Percentiles rank a stretch among this genome's conserved stretches.
Evolutionary conservation across 2,797 vertebrate genomes (phyloP).

Genomic region (Eulemur albifrons): DNA sequence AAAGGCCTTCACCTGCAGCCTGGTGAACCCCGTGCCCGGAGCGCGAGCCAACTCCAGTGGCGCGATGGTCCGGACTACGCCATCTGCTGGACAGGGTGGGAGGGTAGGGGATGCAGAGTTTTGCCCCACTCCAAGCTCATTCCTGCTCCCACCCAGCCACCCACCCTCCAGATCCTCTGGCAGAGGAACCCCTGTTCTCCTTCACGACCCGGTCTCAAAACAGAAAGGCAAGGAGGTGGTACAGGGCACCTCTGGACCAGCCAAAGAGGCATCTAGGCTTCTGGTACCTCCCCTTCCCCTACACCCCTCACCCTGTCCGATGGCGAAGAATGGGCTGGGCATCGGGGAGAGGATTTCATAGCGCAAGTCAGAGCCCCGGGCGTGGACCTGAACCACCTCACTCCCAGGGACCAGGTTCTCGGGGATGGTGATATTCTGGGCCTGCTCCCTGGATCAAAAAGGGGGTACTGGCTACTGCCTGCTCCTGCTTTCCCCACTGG

Average conservation of each 20-base stretch:
- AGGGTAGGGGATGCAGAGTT: fast-evolving
- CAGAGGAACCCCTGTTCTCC: fast-evolving
- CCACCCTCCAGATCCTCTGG: fast-evolving
- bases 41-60: slow-evolving; percentile 67
- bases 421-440: slow-evolving; percentile 56
- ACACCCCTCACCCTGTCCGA: slow-evolving; percentile 75
- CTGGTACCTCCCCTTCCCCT: fast-evolving
- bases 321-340: slow-evolving; percentile 64
- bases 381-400: slow-evolving; percentile 65
- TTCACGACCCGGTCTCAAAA: not conserved
- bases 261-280: not conserved
- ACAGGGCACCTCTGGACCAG: too few species aligned
- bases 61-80: slow-evolving; percentile 76
- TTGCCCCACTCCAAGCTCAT: not conserved
- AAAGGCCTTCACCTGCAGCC: slow-evolving; percentile 80
- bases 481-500: not conserved
- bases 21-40: not conserved
- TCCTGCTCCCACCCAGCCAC: fast-evolving
- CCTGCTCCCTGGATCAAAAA: slow-evolving; percentile 49
- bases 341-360: slow-evolving; percentile 78
- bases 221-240: not conserved
- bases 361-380: slow-evolving; percentile 72
- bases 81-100: slow-evolving; percentile 65
- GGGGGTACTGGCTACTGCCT: not conserved
- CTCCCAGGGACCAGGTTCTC: slow-evolving; percentile 56